These are phyloP conservation scores for Caenorhabditis sinica DNA, from an alignment of 2,888 invertebrate species.

Conservation along the genomic window DNA sequence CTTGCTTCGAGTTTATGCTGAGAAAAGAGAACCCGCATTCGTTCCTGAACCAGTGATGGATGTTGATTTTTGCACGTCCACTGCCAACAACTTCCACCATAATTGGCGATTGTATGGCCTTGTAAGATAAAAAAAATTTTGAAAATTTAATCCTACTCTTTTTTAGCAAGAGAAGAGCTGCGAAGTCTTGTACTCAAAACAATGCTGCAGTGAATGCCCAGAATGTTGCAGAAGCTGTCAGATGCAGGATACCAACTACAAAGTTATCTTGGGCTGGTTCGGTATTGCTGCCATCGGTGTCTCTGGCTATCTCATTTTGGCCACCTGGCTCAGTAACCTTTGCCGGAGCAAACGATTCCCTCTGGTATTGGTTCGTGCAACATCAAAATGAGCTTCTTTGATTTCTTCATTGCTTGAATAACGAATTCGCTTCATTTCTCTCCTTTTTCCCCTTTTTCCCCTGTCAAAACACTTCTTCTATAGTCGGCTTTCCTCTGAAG, in stretches of 20 bases:
- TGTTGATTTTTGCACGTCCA: background rate
- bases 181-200: background rate
- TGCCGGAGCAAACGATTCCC: no score
- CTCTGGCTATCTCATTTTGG: background rate
- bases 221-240: conserved; percentile 4
- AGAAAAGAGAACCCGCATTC: background rate
- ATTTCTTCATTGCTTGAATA: no score
- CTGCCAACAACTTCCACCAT: background rate
- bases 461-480: no score
- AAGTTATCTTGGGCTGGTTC: background rate
- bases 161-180: background rate
- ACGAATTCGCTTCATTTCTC: no score
- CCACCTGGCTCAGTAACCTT: background rate
- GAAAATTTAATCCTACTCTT: no score
- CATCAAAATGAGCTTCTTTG: no score
- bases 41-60: background rate
- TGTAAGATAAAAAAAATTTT: background rate
- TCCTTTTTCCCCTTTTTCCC: no score
- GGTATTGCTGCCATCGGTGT: background rate
- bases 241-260: background rate
- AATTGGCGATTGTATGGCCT: background rate
- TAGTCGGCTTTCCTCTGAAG: no score
- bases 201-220: background rate
- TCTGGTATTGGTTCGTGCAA: no score
- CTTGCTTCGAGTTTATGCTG: conserved; percentile 2